Percentiles rank a stretch among this genome's conserved stretches.
Conservation (phyloP, 2,797 vertebrate species). For the Lagothrix lagotricha region DNA sequence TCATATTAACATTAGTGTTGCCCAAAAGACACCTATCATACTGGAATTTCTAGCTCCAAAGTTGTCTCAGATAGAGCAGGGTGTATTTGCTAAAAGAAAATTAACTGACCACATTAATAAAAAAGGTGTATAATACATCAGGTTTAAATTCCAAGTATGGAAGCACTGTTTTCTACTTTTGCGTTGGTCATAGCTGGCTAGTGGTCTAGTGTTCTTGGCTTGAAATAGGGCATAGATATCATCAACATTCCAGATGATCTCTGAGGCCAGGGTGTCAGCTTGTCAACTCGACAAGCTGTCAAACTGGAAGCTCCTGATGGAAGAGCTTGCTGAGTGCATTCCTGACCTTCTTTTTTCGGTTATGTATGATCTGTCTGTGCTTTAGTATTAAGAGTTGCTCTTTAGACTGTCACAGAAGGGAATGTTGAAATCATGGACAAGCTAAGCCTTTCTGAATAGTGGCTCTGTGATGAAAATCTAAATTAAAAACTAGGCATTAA, state of each 20-base stretch:
- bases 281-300: background rate
- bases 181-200: background rate
- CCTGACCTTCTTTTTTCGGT: constrained; percentile 10
- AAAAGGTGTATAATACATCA: background rate
- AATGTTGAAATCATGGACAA: background rate
- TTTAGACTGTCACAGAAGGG: background rate
- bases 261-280: constrained; percentile 29
- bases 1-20: background rate
- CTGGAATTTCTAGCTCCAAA: background rate
- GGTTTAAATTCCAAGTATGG: background rate
- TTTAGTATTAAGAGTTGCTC: constrained; percentile 22
- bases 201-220: background rate
- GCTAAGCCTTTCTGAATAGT: constrained; percentile 9
- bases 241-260: constrained; percentile 37
- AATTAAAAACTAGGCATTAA: constrained; percentile 22
- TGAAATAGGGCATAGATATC: constrained; percentile 53
- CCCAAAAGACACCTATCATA: background rate
- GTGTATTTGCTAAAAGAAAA: background rate
- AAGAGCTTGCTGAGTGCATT: constrained; percentile 48
- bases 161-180: background rate
- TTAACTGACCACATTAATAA: background rate
- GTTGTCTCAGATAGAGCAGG: background rate
- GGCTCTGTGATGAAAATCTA: constrained; percentile 20
- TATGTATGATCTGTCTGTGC: constrained; percentile 4
- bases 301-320: background rate